Conservation (phyloP, 2,113 vertebrate genomes). For the Asarcornis scutulata region DNA sequence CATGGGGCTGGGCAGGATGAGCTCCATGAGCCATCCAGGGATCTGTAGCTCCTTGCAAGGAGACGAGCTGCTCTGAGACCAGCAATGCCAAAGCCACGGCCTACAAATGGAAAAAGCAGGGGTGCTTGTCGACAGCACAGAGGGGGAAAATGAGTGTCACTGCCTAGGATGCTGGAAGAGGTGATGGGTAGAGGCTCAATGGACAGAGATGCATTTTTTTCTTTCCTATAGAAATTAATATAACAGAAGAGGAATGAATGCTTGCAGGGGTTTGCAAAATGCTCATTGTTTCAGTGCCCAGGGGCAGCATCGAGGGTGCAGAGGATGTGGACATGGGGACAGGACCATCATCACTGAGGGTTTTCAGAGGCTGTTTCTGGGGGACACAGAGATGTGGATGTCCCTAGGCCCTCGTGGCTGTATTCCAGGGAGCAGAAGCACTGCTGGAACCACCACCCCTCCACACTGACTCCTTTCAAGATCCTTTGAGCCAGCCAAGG, state of each 20-base stretch:
- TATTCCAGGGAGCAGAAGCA: background rate
- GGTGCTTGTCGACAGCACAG: rapidly evolving
- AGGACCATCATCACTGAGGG: background rate
- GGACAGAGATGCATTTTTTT: background rate
- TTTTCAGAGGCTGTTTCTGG: background rate
- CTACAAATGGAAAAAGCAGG: background rate
- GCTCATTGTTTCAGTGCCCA: background rate
- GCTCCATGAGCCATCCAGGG: background rate
- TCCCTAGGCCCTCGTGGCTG: background rate
- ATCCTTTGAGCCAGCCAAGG: background rate
- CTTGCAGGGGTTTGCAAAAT: background rate
- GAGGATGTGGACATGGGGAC: background rate
- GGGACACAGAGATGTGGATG: background rate
- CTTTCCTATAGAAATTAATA: background rate
- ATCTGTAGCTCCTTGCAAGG: background rate
- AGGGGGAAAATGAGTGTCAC: background rate
- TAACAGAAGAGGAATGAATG: background rate
- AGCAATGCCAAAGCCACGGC: background rate
- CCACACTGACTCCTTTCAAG: background rate
- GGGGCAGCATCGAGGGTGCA: background rate
- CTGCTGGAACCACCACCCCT: background rate
- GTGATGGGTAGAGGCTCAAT: background rate
- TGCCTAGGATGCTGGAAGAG: background rate
- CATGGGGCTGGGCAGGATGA: background rate
- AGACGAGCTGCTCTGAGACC: background rate